phyloP scores from a whole-genome alignment of 2,888 invertebrate species.

The Apocheima hispidaria region DNA sequence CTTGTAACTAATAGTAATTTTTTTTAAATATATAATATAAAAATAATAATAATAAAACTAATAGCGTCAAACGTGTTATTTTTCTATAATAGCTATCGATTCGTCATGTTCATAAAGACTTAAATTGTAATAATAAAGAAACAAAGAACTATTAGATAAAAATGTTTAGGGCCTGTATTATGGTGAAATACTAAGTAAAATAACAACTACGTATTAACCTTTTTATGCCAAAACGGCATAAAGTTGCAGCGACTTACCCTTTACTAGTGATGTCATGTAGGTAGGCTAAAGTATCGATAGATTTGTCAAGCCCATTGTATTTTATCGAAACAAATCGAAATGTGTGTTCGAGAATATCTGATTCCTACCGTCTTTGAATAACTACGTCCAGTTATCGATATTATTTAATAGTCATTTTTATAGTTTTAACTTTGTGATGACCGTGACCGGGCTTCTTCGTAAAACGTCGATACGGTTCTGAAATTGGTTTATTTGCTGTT shows the following conservation, averaged over 20 bases:
- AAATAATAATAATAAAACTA: too few relatives aligned
- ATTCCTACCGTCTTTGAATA: background rate
- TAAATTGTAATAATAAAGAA: slow-evolving; percentile 8
- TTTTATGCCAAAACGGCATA: slow-evolving; percentile 18
- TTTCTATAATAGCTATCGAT: background rate
- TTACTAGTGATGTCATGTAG: slow-evolving; percentile 25
- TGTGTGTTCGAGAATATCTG: background rate
- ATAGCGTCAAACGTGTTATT: background rate
- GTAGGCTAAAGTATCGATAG: slow-evolving; percentile 17
- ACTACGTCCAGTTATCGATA: background rate
- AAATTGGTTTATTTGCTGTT: slow-evolving; percentile 10
- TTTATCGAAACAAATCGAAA: slow-evolving; percentile 21
- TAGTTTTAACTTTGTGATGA: background rate
- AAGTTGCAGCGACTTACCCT: slow-evolving; percentile 20
- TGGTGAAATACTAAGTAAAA: slow-evolving; percentile 19
- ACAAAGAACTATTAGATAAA: slow-evolving; percentile 9
- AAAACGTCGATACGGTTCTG: slow-evolving; percentile 7
- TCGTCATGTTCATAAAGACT: slow-evolving; percentile 1
- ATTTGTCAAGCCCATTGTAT: slow-evolving; percentile 2
- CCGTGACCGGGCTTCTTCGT: background rate
- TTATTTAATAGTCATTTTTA: slow-evolving; percentile 17
- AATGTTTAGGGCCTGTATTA: slow-evolving; percentile 11
- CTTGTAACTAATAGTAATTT: too few relatives aligned
- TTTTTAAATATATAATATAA: too few relatives aligned
- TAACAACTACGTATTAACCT: slow-evolving; percentile 11